Conservation (phyloP, 2,113 vertebrate species). For the Chaetodon trifascialis region DNA sequence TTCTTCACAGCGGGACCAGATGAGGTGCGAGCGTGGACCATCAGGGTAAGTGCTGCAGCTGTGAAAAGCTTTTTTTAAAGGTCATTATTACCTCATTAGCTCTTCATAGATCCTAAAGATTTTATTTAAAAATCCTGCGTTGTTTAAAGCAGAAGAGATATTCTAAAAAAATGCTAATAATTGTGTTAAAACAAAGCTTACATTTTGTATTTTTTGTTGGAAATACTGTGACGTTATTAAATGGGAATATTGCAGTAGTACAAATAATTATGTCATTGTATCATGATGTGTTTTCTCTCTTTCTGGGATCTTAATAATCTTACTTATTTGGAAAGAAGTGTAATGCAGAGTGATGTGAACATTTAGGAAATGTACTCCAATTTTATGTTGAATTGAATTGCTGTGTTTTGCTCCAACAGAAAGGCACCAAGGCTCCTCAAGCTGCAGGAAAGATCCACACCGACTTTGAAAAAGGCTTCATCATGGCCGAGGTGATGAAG, state of each 20-base stretch:
- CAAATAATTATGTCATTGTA: too few species aligned
- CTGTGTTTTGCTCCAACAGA: conserved; percentile 85
- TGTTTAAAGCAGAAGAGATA: neutral
- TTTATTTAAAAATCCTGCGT: neutral
- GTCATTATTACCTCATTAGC: neutral
- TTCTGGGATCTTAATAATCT: too few species aligned
- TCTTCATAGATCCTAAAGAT: neutral
- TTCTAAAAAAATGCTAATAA: neutral
- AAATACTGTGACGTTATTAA: neutral
- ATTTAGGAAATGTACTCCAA: neutral
- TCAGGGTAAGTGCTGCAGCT: conserved; percentile 90
- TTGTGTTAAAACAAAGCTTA: neutral
- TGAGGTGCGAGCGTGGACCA: conserved; percentile 98
- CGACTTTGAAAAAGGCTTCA: conserved; percentile 99
- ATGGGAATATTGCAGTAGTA: neutral
- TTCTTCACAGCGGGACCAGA: conserved; percentile 99
- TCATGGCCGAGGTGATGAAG: conserved; percentile 99
- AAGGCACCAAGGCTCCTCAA: conserved; percentile 95
- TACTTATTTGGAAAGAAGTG: too few species aligned
- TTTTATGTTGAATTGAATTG: neutral
- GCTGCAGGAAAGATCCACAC: conserved; percentile 99
- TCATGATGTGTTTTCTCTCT: too few species aligned
- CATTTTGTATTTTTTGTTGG: neutral
- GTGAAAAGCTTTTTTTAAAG: neutral
- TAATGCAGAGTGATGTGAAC: neutral